These are phyloP conservation scores for Vespertilio murinus DNA, from an alignment of 2,797 vertebrate species.

Conservation along the genomic window DNA sequence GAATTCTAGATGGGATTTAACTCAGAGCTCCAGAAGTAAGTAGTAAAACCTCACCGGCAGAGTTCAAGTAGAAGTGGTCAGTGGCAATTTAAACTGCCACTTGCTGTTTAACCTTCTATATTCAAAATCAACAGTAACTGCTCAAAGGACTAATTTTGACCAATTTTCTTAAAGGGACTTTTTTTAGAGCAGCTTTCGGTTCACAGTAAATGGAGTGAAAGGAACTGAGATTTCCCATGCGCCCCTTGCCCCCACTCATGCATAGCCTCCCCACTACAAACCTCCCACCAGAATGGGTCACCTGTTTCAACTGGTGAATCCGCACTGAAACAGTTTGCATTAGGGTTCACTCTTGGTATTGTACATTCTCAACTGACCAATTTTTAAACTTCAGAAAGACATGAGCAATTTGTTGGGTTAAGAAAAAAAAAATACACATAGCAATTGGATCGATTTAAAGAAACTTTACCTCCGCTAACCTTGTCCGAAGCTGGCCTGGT, in stretches of 20 bases:
- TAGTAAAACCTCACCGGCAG: background rate
- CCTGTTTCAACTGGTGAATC: too few relatives aligned
- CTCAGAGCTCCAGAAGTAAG: background rate
- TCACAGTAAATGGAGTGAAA: background rate
- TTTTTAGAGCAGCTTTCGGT: background rate
- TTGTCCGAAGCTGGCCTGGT: conserved; percentile 94
- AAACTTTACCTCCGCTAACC: conserved; percentile 92
- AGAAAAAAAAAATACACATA: conserved; percentile 50
- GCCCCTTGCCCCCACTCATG: too few relatives aligned
- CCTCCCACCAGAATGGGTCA: too few relatives aligned
- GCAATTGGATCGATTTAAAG: background rate
- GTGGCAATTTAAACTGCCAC: background rate
- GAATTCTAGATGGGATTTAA: conserved; percentile 1
- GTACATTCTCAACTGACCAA: background rate
- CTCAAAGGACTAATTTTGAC: background rate
- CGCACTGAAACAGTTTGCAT: background rate
- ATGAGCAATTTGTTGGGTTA: background rate
- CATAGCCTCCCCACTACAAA: background rate
- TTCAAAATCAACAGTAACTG: background rate
- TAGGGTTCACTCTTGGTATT: background rate
- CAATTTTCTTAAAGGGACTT: background rate
- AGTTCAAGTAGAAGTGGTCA: background rate
- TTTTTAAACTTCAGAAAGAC: conserved; percentile 56
- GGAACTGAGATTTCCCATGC: background rate
- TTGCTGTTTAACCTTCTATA: background rate